These are phyloP conservation scores for Geotrupes spiniger DNA, from an alignment of 2,888 invertebrate species.

Conservation along the genomic window DNA sequence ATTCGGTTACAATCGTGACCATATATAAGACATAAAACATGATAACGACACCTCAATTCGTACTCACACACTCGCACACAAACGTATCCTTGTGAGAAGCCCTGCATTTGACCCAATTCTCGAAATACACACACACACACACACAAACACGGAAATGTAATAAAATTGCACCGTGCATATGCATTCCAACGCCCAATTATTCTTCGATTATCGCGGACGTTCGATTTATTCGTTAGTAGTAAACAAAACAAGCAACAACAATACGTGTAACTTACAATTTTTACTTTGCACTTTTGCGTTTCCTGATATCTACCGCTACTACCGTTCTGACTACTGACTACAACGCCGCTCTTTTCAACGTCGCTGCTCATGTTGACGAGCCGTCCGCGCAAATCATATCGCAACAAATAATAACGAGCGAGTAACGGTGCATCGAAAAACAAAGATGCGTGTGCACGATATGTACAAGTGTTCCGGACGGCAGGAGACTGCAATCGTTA, in stretches of 20 bases:
- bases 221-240: neutral
- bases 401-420: constrained; percentile 1
- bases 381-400: neutral
- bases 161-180: no score
- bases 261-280: constrained; percentile 33
- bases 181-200: neutral
- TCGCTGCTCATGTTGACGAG: neutral
- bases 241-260: constrained; percentile 1
- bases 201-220: neutral
- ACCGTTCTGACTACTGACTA: constrained; percentile 6
- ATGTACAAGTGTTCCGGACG: constrained; percentile 23
- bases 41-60: constrained; percentile 9
- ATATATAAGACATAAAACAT: constrained; percentile 5
- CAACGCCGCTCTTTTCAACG: neutral
- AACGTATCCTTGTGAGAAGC: constrained; percentile 2
- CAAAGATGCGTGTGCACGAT: constrained; percentile 20
- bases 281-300: constrained; percentile 34
- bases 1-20: constrained; percentile 9
- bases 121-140: constrained; percentile 18
- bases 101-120: constrained; percentile 22
- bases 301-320: constrained; percentile 29
- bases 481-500: constrained; percentile 25
- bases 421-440: constrained; percentile 11
- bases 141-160: constrained; percentile 10
- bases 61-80: neutral